Evolutionary conservation across 2,888 invertebrate genomes (phyloP), one percentile per base, ranked within the genome.

Genomic region (Neelides folsomi): DNA sequence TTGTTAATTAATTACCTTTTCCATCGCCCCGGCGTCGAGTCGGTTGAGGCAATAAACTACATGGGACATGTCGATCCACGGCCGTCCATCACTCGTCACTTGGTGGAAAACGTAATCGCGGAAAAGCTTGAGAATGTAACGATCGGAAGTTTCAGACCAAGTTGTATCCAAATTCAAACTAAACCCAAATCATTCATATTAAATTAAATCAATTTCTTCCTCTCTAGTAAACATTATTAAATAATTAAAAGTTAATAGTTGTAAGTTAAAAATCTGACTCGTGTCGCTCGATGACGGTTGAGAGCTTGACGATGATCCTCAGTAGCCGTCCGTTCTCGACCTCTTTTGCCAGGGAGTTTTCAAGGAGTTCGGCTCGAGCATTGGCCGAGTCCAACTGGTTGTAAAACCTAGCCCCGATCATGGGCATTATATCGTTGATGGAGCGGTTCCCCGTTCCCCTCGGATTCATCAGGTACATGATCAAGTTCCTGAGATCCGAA

Each of bases 121-220:
- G 76, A 95, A 98, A 69, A 98, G 74, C 74, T 97, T 97, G 73
- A 98, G 75, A 85, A 98, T 86, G 73, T 97, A 98, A 49, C 97
- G 81, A 74, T 97, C 93, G 16, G 95, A 97, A 18, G 95, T 97
- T 74, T 98, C 98, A 36, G 93, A 83, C 97, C 98, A 98, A 12
- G 86, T 79, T 10, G 84, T 79, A 71, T 97, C 95, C 78, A 90
- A 73, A 70, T 89, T 88, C 67, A 92, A 78, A 70, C 89, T 89
- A 68, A n/a, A 69, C 67, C 55, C 6, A 18, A 12, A 39, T 38
- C 19, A 13, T 42, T 42, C 3, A 15, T 12, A 20, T n/a, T n/a
- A 44, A 18, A 44, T 8, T 13, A 6, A 40, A 13, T 9, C 20
- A 43, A 7, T 13, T 43, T 8, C 9, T 9, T 5, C 8, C 8